These are phyloP conservation scores for Macrobrachium nipponense DNA, from an alignment of 1,140 invertebrate species.

Conservation along the genomic window DNA sequence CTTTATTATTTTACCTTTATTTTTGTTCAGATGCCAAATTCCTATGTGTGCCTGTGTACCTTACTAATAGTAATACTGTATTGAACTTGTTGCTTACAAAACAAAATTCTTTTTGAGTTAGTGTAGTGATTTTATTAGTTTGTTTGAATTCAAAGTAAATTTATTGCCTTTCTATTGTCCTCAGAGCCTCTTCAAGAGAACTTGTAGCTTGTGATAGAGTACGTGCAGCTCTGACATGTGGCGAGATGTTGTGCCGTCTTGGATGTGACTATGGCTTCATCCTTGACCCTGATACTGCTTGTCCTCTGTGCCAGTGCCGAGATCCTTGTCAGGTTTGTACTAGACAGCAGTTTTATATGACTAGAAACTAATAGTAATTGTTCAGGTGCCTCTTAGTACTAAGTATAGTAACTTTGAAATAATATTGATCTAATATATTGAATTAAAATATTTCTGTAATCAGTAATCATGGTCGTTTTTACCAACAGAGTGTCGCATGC, in stretches of 20 bases:
- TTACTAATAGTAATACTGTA: no score
- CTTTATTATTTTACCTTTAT: no score
- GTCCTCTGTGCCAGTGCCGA: slow-evolving; percentile 82
- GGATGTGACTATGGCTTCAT: slow-evolving; percentile 86
- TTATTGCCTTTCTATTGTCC: not conserved
- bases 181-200: slow-evolving; percentile 56
- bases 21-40: no score
- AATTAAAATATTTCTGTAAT: not conserved
- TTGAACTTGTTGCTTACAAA: no score
- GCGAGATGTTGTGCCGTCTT: slow-evolving; percentile 86
- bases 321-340: slow-evolving; percentile 80
- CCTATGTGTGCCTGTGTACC: no score
- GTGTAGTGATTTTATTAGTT: not conserved
- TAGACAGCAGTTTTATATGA: not conserved
- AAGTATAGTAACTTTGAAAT: not conserved
- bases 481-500: slow-evolving; percentile 73
- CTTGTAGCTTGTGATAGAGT: slow-evolving; percentile 57
- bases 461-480: no score
- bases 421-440: not conserved
- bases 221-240: slow-evolving; percentile 75
- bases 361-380: not conserved
- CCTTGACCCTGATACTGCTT: slow-evolving; percentile 77
- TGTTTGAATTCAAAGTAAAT: not conserved
- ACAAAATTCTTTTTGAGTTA: not conserved
- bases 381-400: not conserved